Conservation (phyloP, 2,888 invertebrate species). For the Exocentrus adspersus region DNA sequence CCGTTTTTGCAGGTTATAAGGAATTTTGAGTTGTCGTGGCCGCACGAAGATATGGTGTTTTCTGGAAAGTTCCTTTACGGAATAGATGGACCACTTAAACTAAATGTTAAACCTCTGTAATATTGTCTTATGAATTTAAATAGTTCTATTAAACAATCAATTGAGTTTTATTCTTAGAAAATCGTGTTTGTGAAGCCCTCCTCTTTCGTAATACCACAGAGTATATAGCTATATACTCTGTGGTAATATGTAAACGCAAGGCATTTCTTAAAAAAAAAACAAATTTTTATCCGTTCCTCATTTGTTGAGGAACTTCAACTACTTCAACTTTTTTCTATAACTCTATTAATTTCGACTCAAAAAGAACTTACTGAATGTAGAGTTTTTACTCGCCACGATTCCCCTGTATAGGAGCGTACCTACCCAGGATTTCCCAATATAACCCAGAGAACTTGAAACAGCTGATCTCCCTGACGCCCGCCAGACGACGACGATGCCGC, state of each 20-base stretch:
- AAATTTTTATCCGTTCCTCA: too few relatives aligned
- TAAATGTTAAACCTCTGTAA: neutral
- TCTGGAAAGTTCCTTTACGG: constrained; percentile 40
- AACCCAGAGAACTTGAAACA: constrained; percentile 49
- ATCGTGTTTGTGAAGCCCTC: neutral
- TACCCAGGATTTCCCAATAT: constrained; percentile 45
- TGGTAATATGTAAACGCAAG: too few relatives aligned
- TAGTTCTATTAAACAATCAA: neutral
- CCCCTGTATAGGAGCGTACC: constrained; percentile 35
- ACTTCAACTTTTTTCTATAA: neutral
- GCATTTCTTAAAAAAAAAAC: too few relatives aligned
- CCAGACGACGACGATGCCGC: constrained; percentile 53
- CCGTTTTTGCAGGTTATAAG: constrained; percentile 20
- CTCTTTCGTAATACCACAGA: neutral
- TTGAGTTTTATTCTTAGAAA: neutral
- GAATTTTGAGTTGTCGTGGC: constrained; percentile 51
- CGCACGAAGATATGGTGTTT: constrained; percentile 48
- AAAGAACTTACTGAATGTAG: too few relatives aligned
- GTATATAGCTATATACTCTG: too few relatives aligned
- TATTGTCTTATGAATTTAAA: neutral
- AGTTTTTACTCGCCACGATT: neutral
- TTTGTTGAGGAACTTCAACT: too few relatives aligned
- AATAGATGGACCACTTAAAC: constrained; percentile 12
- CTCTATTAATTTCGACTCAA: too few relatives aligned
- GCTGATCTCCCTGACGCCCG: constrained; percentile 55